Conservation (phyloP, 1,140 invertebrate species). For the Diachasmimorpha longicaudata region DNA sequence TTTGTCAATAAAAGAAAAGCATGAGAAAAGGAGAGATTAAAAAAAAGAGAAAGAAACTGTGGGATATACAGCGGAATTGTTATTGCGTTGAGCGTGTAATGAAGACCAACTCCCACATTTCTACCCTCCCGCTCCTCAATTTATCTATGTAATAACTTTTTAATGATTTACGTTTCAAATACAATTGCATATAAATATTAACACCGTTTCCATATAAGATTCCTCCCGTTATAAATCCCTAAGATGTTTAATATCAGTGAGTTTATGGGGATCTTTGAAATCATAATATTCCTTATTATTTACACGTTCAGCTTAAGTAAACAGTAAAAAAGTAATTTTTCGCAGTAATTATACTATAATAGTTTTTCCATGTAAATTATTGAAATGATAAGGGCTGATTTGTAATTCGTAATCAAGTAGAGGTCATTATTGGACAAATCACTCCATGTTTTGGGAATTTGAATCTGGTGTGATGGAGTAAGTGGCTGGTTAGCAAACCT, state of each 20-base stretch:
- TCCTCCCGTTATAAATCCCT: background rate
- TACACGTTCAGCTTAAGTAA: too few relatives aligned
- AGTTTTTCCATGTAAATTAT: too few relatives aligned
- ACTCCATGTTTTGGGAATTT: too few relatives aligned
- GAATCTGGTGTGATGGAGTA: too few relatives aligned
- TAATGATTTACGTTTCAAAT: slow-evolving; percentile 24
- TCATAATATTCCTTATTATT: background rate
- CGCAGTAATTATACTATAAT: too few relatives aligned
- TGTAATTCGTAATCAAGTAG: too few relatives aligned
- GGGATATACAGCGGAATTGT: background rate
- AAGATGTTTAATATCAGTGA: background rate
- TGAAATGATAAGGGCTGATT: too few relatives aligned
- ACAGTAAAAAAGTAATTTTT: too few relatives aligned
- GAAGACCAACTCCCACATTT: slow-evolving; percentile 4
- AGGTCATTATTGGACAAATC: too few relatives aligned
- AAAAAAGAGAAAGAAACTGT: background rate
- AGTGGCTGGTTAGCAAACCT: too few relatives aligned
- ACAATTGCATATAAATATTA: slow-evolving; percentile 26
- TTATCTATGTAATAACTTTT: slow-evolving; percentile 22
- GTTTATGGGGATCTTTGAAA: background rate
- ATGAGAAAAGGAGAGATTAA: too few relatives aligned
- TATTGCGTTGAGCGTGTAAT: background rate
- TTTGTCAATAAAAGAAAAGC: background rate
- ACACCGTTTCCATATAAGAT: slow-evolving; percentile 15
- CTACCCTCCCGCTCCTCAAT: slow-evolving; percentile 18